Evolutionary conservation across 2,113 vertebrate genomes (phyloP).

Genomic region (Boleophthalmus pectinirostris): DNA sequence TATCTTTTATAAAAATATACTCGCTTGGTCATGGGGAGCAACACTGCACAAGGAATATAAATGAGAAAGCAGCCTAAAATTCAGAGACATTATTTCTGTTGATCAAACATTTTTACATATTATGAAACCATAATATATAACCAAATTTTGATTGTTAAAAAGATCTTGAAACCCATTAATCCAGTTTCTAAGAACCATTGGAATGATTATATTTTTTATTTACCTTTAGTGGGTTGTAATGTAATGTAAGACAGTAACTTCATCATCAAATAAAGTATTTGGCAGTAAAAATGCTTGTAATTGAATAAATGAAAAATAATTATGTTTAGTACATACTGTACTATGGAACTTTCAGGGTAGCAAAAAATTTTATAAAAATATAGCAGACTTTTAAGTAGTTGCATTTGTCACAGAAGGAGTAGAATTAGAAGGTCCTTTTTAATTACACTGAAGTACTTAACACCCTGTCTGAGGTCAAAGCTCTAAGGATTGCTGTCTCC

Average conservation of each 20-base stretch:
- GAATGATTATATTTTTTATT: no score
- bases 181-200: no score
- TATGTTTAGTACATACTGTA: no score
- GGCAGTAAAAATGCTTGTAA: no score
- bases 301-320: no score
- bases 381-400: no score
- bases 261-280: no score
- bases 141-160: neutral
- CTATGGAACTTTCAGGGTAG: no score
- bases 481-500: neutral
- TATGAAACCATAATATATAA: neutral
- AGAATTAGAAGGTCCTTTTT: neutral
- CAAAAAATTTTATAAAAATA: no score
- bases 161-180: neutral
- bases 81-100: neutral
- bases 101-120: neutral
- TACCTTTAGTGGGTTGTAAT: no score
- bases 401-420: neutral
- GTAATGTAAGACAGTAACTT: no score
- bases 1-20: conserved; percentile 4
- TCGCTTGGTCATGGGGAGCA: neutral
- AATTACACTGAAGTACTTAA: neutral
- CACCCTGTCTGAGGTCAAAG: neutral
- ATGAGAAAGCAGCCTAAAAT: neutral
- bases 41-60: neutral